These are phyloP conservation scores for Maniola jurtina DNA, from an alignment of 1,140 invertebrate genomes.

Conservation along the genomic window DNA sequence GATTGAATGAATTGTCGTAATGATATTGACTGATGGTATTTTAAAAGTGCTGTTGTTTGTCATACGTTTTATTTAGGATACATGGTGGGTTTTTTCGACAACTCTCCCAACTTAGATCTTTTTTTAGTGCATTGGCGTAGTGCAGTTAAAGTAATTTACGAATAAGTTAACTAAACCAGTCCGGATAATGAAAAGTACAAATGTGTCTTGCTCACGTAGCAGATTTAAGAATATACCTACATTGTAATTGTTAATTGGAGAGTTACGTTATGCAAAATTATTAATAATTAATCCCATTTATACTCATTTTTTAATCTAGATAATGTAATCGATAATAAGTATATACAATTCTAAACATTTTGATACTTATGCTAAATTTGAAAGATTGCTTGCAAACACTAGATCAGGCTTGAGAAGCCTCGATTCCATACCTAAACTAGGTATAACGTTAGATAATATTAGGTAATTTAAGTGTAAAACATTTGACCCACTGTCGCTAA, in stretches of 20 bases:
- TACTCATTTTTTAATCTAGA: conserved; percentile 65
- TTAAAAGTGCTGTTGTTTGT: conserved; percentile 23
- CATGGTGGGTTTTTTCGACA: conserved; percentile 57
- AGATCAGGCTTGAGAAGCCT: conserved; percentile 52
- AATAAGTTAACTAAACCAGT: conserved; percentile 40
- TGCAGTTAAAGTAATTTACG: conserved; percentile 38
- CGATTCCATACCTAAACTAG: conserved; percentile 62
- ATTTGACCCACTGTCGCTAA: conserved; percentile 72
- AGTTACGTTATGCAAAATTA: conserved; percentile 56
- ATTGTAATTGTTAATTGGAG: conserved; percentile 53
- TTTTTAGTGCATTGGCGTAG: conserved; percentile 53
- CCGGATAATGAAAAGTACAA: conserved; percentile 66
- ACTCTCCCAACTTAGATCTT: conserved; percentile 62
- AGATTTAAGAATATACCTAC: conserved; percentile 53
- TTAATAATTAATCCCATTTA: conserved; percentile 55
- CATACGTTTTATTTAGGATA: conserved; percentile 36
- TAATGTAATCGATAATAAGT: conserved; percentile 38
- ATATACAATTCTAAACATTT: conserved; percentile 44
- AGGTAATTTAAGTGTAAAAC: conserved; percentile 51
- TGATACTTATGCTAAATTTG: conserved; percentile 33
- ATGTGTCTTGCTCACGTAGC: conserved; percentile 72
- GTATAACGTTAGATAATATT: conserved; percentile 58
- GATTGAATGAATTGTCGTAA: conserved; percentile 19
- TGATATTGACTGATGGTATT: conserved; percentile 30
- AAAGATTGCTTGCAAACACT: conserved; percentile 44